Base-by-base conservation (phyloP, 2,888 invertebrate genomes). In the Cantharis lateralis region DNA sequence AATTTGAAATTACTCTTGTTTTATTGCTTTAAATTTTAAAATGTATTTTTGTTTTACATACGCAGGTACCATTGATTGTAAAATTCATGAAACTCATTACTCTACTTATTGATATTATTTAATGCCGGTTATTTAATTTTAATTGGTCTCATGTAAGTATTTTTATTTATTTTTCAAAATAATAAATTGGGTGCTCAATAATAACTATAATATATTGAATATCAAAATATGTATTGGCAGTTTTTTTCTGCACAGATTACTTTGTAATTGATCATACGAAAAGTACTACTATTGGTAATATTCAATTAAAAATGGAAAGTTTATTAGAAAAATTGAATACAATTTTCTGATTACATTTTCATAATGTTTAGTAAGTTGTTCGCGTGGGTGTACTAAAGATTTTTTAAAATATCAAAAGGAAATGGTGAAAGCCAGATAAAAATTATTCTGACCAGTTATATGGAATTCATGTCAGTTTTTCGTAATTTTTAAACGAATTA, bases 1-100 rank as follows among this genome's bases (percentile, higher is more conserved):
- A 82, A 84, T 83, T 84, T 83, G 81, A 80, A 82, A 82, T 82
- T 83, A 82, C 82, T 80, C 68, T 76, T 63, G 76, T 81, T 82
- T 82, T 79, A 80, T 79, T 79, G 78, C 70, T 75, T 74, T 72
- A 9, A 66, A n/a, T 18, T 66, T 66, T 16, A 2, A 66, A 66
- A 66, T 68, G 24, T 15, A 28, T 68, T 68, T 28, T 68, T 26
- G 26, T 32, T 32, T 26, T 32, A 68, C 68, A 15, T 26, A 24
- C 13, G 18, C n/a, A 26, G n/a, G 48, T 48, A 48, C 48, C 28
- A 73, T 16, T 16, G 15, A 48, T 48, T 48, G 48, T n/a, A n/a
- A 48, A 48, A 48, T 48, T 48, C n/a, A 48, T 48, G 5, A 48
- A 48, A n/a, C 48, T 48, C 48, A 48, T 48, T 48, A 48, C n/a